Conservation (phyloP, 2,797 vertebrate genomes). For the Trachops cirrhosus region DNA sequence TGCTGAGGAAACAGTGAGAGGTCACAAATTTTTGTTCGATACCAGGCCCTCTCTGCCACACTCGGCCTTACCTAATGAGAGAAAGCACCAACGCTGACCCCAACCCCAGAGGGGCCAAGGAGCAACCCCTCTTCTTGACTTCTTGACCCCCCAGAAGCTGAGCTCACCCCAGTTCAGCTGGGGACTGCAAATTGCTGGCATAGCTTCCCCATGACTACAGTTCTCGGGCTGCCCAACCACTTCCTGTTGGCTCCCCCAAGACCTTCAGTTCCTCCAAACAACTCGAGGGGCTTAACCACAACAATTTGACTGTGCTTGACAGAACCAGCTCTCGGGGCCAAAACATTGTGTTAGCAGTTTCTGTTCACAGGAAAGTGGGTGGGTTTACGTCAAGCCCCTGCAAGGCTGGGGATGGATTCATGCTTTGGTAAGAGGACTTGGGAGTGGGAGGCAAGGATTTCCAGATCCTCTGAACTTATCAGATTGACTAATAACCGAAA, state of each 20-base stretch:
- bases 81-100: background rate
- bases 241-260: background rate
- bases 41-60: background rate
- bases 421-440: background rate
- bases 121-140: background rate
- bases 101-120: background rate
- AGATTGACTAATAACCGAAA: background rate
- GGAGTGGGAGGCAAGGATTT: background rate
- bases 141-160: background rate
- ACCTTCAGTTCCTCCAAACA: background rate
- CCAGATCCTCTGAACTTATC: background rate
- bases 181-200: background rate
- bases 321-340: background rate
- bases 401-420: background rate
- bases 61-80: too few species aligned
- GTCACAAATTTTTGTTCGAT: background rate
- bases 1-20: background rate
- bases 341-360: background rate
- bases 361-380: background rate
- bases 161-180: background rate
- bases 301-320: background rate
- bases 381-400: background rate
- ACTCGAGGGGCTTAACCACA: background rate
- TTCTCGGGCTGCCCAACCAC: background rate
- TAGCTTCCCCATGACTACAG: background rate